phyloP scores from a whole-genome alignment of 92 coral and sea anemone genomes.

The Porites lobata region DNA sequence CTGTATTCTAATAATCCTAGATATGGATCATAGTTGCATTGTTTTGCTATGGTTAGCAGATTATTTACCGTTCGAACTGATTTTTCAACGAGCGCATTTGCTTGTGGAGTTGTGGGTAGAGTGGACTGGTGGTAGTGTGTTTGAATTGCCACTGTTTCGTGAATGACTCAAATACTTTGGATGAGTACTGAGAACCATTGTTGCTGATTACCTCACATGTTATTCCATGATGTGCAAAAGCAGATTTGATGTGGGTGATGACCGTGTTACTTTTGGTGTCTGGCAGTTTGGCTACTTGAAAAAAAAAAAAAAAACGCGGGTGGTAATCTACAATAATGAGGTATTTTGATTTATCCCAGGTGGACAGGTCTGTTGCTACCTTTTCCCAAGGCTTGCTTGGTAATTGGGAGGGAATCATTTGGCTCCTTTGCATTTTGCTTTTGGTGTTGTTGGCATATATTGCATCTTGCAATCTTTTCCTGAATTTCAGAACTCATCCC shows the following conservation, averaged over 20 bases:
- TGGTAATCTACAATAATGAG: conserved; percentile 61
- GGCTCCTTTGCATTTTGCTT: too few relatives aligned
- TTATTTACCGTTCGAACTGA: conserved; percentile 21
- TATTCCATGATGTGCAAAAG: conserved; percentile 66
- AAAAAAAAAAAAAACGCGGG: conserved; percentile 19
- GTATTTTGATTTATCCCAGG: conserved; percentile 34
- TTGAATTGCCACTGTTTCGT: conserved; percentile 55
- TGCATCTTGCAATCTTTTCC: too few relatives aligned
- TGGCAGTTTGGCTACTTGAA: conserved; percentile 49
- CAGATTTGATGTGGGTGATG: conserved; percentile 33
- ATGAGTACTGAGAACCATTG: conserved; percentile 48
- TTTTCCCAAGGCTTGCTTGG: too few relatives aligned
- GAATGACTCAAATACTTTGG: conserved; percentile 35
- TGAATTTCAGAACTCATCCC: too few relatives aligned
- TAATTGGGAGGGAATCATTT: too few relatives aligned
- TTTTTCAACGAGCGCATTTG: conserved; percentile 48
- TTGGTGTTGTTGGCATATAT: too few relatives aligned
- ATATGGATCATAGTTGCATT: conserved; percentile 56
- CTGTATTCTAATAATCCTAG: conserved; percentile 57
- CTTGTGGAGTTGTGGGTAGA: conserved; percentile 18
- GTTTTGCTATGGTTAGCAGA: conserved; percentile 48
- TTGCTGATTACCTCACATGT: conserved; percentile 65
- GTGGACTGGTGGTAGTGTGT: conserved; percentile 48
- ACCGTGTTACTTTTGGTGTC: conserved; percentile 53
- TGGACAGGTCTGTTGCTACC: not conserved